Evolutionary conservation across 2,888 invertebrate species (phyloP), one percentile per base, ranked within the genome.

Genomic region (Luffia ferchaultella): DNA sequence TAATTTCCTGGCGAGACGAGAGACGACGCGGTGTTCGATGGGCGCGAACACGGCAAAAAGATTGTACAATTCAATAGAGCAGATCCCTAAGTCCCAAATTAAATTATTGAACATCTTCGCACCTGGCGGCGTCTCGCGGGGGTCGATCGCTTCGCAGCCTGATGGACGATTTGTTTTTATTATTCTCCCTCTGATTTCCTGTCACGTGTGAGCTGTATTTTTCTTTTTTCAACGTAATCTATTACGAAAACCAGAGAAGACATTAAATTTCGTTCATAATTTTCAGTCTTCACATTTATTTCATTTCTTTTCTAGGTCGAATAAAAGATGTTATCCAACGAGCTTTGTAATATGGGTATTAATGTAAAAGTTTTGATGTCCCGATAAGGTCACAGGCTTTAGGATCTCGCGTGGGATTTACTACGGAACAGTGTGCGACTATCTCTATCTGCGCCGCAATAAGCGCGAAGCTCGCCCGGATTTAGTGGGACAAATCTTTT

Each of bases 21-120:
- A 16, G 43, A 43, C 43, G 42, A 42, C 41, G 42, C 40, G 48
- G 20, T 16, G 49, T 42, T 43, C 49, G 43, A 43, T 60, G 48
- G 47, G 49, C 43, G 47, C 45, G 63, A 64, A 60, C 57, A 65
- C 65, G 71, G 71, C 71, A 71, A 73, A 76, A 76, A 73, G 76
- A 77, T 76, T 74, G 70, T 64, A 67, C 72, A 67, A 67, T 78
- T 77, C 76, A 74, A 79, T 78, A 76, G 71, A 74, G 72, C 70
- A 73, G 73, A 70, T 79, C 80, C 82, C 82, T 69, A 71, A 78
- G 76, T 79, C 82, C 82, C 82, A 82, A 83, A 82, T 83, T 83
- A 82, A 80, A 83, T 83, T 78, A 82, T 76, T 76, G 70, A 76
- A 76, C 76, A 76, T 75, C 76, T 73, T 72, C 70, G 76, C 80